Percentiles rank a stretch among this genome's conserved stretches.
Conservation (phyloP, 2,888 invertebrate species). For the Gymnosoma rotundatum region DNA sequence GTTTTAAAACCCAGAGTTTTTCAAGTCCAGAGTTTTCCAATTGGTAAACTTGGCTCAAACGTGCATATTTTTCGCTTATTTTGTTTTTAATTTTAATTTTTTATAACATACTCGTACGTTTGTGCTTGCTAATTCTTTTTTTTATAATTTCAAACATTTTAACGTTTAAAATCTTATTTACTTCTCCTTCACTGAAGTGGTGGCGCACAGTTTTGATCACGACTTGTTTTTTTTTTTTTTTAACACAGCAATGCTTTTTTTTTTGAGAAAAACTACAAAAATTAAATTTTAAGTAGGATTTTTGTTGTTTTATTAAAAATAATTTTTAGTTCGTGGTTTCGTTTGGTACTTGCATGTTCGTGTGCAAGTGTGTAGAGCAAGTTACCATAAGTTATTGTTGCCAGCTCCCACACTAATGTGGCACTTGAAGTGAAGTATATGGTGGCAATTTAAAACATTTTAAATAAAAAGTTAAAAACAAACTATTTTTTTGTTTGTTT, state of each 20-base stretch:
- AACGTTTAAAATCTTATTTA: constrained; percentile 22
- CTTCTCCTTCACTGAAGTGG: constrained; percentile 62
- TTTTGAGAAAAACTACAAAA: not conserved
- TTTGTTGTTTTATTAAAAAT: constrained; percentile 41
- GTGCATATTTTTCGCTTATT: constrained; percentile 21
- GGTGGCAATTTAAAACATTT: constrained; percentile 64
- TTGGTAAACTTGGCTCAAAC: constrained; percentile 40
- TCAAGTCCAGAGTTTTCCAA: constrained; percentile 42
- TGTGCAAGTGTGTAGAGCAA: not conserved
- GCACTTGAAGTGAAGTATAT: constrained; percentile 62
- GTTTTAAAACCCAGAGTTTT: not conserved
- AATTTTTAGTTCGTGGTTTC: not conserved
- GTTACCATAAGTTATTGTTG: constrained; percentile 26
- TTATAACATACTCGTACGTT: constrained; percentile 10
- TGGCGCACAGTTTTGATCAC: constrained; percentile 70
- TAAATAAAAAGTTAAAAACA: constrained; percentile 38
- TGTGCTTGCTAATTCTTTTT: constrained; percentile 7
- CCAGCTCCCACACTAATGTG: constrained; percentile 58
- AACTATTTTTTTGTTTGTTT: constrained; percentile 9
- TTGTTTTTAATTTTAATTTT: constrained; percentile 1
- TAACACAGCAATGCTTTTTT: constrained; percentile 28
- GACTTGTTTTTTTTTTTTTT: constrained; percentile 63
- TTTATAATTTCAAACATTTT: constrained; percentile 37
- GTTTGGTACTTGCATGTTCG: not conserved
- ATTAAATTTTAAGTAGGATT: constrained; percentile 43